Evolutionary conservation across 2,113 vertebrate species (phyloP).

Genomic region (Azemiops feae): DNA sequence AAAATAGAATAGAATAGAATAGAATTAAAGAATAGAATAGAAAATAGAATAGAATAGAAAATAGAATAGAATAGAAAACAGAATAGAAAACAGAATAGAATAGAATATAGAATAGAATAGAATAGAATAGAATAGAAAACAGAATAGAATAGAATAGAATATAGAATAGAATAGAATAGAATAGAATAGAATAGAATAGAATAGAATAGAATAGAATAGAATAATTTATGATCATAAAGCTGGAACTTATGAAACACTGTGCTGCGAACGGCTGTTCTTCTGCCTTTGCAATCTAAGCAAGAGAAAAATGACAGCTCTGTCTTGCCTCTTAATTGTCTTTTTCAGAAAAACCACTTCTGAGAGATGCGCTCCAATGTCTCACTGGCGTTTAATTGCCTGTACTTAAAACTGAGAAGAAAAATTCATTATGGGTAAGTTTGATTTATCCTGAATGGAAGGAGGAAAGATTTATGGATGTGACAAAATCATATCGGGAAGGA

Average conservation of each 20-base stretch:
- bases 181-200: no score
- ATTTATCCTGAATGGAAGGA: background rate
- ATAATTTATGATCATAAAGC: background rate
- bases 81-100: no score
- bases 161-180: no score
- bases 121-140: no score
- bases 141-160: no score
- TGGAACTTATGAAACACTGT: background rate
- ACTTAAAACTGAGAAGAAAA: constrained; percentile 7
- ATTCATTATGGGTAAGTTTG: constrained; percentile 4
- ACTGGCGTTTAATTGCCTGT: background rate
- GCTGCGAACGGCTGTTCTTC: background rate
- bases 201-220: no score
- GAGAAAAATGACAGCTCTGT: background rate
- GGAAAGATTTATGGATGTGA: background rate
- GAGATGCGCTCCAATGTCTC: background rate
- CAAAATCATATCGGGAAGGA: background rate
- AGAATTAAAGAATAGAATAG: no score
- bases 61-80: no score
- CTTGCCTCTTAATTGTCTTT: constrained; percentile 8
- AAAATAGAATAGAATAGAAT: no score
- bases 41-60: no score
- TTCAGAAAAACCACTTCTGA: constrained; percentile 20
- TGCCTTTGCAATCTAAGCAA: background rate
- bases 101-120: no score